Conservation (phyloP, 2,113 vertebrate species). For the Chunga burmeisteri region DNA sequence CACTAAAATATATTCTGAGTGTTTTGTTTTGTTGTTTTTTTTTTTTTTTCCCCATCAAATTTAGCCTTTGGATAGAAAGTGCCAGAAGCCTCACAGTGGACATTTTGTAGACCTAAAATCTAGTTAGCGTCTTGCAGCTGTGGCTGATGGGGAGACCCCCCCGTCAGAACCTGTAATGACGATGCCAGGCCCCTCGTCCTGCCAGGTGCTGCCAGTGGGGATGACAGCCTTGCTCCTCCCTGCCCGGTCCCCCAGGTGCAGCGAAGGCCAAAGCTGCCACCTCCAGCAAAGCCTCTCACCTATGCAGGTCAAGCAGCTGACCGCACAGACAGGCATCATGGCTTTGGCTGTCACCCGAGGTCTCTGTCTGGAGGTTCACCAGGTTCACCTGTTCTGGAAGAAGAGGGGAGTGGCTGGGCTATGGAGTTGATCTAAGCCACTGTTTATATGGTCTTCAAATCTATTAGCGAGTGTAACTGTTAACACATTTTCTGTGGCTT, state of each 20-base stretch:
- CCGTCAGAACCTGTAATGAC: background rate
- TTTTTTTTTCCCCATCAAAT: background rate
- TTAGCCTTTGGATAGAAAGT: background rate
- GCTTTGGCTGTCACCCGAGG: too few species aligned
- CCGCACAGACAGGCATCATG: fast-evolving
- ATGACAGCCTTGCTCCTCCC: background rate
- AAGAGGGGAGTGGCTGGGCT: background rate
- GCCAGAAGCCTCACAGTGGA: background rate
- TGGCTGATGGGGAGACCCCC: background rate
- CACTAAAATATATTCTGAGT: background rate
- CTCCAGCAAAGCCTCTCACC: background rate
- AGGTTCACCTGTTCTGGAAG: background rate
- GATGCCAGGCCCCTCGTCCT: background rate
- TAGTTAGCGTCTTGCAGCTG: background rate
- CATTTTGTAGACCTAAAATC: background rate
- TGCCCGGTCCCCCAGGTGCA: background rate
- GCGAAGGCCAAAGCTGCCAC: fast-evolving
- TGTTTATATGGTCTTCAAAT: background rate
- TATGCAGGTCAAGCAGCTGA: background rate
- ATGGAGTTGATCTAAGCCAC: background rate
- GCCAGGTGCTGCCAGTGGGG: too few species aligned
- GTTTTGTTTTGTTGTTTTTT: background rate
- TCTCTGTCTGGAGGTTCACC: background rate
- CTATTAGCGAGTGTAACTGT: background rate
- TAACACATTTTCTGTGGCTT: background rate